Evolutionary conservation across 2,113 vertebrate species (phyloP).

Genomic region (Myotis lucifugus): DNA sequence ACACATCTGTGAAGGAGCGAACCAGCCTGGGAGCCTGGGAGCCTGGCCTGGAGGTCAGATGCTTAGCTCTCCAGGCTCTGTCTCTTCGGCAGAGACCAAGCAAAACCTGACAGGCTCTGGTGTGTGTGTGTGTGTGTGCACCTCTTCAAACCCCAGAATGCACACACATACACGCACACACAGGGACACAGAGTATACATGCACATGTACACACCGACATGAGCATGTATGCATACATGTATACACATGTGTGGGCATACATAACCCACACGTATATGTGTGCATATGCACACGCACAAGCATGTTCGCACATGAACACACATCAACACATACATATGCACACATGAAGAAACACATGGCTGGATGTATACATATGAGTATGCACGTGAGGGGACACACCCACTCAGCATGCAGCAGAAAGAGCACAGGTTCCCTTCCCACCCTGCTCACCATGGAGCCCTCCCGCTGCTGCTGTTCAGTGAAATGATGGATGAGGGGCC

Average conservation of each 20-base stretch:
- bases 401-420: not conserved
- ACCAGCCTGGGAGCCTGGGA: not conserved
- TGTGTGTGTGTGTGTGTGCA: fast-evolving
- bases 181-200: not conserved
- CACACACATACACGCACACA: not conserved
- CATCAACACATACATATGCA: fast-evolving
- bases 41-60: not conserved
- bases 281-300: not conserved
- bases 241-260: not conserved
- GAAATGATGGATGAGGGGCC: not conserved
- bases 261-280: not conserved
- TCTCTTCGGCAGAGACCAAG: not conserved
- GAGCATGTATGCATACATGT: too few relatives aligned
- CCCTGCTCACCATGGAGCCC: fast-evolving
- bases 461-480: not conserved
- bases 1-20: not conserved
- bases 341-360: fast-evolving
- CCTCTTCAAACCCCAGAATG: not conserved
- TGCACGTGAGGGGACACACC: fast-evolving
- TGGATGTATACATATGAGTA: fast-evolving
- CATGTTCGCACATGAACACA: not conserved
- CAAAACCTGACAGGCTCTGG: not conserved
- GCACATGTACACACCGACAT: fast-evolving
- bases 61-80: not conserved
- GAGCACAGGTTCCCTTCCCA: not conserved